These are phyloP conservation scores for Listronotus bonariensis DNA, from an alignment of 1,140 invertebrate species.

Conservation along the genomic window DNA sequence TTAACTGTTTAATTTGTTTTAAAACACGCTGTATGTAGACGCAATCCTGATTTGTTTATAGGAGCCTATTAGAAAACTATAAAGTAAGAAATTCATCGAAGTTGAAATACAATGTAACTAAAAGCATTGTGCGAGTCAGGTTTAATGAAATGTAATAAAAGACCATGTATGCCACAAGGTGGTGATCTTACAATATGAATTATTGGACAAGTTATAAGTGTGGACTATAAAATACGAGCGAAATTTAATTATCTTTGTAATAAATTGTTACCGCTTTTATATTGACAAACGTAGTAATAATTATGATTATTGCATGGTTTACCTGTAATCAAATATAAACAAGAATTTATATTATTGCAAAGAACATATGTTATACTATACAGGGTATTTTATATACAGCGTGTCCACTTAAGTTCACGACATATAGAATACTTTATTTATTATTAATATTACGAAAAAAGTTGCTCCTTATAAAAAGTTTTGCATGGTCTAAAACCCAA, in stretches of 20 bases:
- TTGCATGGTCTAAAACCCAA: too few relatives aligned
- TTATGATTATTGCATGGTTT: slow-evolving; percentile 30
- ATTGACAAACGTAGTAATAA: slow-evolving; percentile 30
- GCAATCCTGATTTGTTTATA: too few relatives aligned
- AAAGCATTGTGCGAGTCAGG: slow-evolving; percentile 17
- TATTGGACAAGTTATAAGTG: slow-evolving; percentile 38
- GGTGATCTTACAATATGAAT: slow-evolving; percentile 36
- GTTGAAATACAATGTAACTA: slow-evolving; percentile 24
- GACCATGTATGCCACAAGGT: slow-evolving; percentile 38
- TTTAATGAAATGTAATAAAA: slow-evolving; percentile 37
- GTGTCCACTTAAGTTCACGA: too few relatives aligned
- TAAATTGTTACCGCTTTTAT: slow-evolving; percentile 33
- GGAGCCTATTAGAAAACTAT: not conserved
- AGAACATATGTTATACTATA: not conserved
- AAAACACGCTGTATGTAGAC: too few relatives aligned
- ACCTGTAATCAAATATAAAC: slow-evolving; percentile 18
- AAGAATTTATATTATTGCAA: not conserved
- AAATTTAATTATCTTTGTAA: slow-evolving; percentile 37
- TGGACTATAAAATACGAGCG: slow-evolving; percentile 34
- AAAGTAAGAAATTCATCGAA: not conserved
- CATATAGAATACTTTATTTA: too few relatives aligned
- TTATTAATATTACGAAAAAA: too few relatives aligned
- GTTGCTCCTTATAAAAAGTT: too few relatives aligned
- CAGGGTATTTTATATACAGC: not conserved
- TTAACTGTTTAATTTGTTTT: too few relatives aligned